phyloP scores from a whole-genome alignment of 1,140 invertebrate species.

The Nephotettix cincticeps region DNA sequence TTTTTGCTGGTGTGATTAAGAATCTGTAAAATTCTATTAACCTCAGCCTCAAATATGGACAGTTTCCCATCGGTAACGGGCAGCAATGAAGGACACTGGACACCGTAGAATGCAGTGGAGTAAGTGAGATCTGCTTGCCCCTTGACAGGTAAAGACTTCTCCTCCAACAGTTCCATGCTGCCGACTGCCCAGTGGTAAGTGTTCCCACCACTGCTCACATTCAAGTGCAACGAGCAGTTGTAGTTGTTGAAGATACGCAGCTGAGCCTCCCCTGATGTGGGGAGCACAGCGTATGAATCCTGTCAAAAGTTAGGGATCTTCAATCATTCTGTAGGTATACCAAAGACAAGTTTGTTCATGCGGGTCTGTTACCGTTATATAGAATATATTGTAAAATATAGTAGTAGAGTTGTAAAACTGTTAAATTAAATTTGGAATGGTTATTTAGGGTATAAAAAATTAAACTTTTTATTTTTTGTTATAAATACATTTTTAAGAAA shows the following conservation, averaged over 20 bases:
- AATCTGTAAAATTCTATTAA: too few relatives aligned
- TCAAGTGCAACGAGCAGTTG: constrained; percentile 43
- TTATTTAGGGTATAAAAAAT: too few relatives aligned
- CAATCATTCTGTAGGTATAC: too few relatives aligned
- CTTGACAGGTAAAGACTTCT: constrained; percentile 11
- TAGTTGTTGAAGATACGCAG: constrained; percentile 70
- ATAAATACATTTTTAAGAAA: too few relatives aligned
- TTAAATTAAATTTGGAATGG: too few relatives aligned
- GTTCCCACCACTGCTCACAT: background rate
- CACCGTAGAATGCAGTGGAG: background rate
- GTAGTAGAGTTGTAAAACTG: constrained; percentile 15
- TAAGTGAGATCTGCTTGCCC: background rate
- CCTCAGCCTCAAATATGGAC: background rate
- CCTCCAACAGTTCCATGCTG: constrained; percentile 3
- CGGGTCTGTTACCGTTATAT: too few relatives aligned
- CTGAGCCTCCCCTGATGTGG: constrained; percentile 58
- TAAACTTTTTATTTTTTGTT: too few relatives aligned
- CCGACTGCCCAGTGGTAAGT: background rate
- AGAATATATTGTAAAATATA: too few relatives aligned
- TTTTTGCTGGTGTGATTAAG: too few relatives aligned
- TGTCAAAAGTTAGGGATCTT: too few relatives aligned
- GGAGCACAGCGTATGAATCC: constrained; percentile 65
- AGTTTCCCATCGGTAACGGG: background rate
- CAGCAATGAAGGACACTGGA: background rate
- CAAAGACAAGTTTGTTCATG: too few relatives aligned